Conservation (phyloP, 2,113 vertebrate genomes). For the Poeciliopsis retropinna region DNA sequence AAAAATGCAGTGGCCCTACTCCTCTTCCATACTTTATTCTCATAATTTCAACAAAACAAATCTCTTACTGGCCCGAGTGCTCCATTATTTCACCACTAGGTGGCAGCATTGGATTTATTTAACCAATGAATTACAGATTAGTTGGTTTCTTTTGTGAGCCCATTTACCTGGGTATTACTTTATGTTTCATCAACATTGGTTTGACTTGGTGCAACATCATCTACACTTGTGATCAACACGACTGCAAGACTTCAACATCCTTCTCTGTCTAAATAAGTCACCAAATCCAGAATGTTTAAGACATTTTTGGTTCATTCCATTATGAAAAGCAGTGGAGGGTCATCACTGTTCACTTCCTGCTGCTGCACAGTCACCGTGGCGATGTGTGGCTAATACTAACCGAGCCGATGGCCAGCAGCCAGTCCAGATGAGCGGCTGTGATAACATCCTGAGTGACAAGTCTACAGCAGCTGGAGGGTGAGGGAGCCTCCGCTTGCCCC, state of each 20-base stretch:
- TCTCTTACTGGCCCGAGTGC: too few species aligned
- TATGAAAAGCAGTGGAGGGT: background rate
- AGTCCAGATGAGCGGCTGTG: constrained; percentile 56
- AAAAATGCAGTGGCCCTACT: too few species aligned
- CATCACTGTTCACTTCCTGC: background rate
- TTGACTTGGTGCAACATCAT: background rate
- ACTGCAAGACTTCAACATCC: background rate
- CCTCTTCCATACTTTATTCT: too few species aligned
- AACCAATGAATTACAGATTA: background rate
- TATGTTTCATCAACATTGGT: background rate
- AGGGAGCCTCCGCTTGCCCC: constrained; percentile 7
- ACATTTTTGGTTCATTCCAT: background rate
- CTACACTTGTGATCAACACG: background rate
- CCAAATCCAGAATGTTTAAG: background rate
- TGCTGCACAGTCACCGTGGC: background rate
- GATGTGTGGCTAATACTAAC: background rate
- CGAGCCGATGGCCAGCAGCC: constrained; percentile 34
- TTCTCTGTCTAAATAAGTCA: background rate
- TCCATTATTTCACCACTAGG: constrained; percentile 22
- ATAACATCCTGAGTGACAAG: constrained; percentile 65
- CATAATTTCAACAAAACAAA: too few species aligned
- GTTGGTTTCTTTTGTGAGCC: background rate
- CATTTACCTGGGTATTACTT: too few species aligned
- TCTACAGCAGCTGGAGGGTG: constrained; percentile 66
- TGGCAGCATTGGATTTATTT: constrained; percentile 37